A percentile compares a stretch with the other conserved stretches of the same genome.
Conservation (phyloP, 2,888 invertebrate species). For the Imbricaverruca yamaguchii region DNA sequence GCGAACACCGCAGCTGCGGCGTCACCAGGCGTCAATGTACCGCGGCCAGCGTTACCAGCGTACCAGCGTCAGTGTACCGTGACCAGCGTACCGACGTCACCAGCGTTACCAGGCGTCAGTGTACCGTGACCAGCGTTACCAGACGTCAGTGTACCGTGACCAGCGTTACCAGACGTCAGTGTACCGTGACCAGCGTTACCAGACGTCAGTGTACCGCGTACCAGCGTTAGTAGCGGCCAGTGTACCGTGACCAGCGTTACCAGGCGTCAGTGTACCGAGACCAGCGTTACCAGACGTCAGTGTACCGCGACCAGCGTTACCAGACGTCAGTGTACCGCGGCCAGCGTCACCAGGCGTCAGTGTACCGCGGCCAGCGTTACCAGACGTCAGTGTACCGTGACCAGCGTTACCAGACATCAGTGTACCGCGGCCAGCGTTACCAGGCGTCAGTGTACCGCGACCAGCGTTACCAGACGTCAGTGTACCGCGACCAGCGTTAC, state of each 20-base stretch:
- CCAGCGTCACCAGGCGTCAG: not conserved
- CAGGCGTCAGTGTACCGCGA: no score
- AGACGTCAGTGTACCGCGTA: no score
- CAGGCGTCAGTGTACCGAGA: slow-evolving; percentile 27
- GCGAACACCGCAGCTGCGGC: no score
- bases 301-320: slow-evolving; percentile 50
- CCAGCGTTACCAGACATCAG: slow-evolving; percentile 52
- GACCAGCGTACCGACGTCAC: not conserved
- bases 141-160: slow-evolving; percentile 59
- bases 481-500: no score
- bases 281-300: slow-evolving; percentile 63
- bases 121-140: slow-evolving; percentile 51
- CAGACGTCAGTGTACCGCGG: no score
- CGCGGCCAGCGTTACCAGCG: slow-evolving; percentile 51
- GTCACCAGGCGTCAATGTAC: slow-evolving; percentile 24
- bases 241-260: no score
- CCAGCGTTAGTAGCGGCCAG: no score
- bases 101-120: slow-evolving; percentile 66
- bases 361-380: slow-evolving; percentile 44
- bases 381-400: slow-evolving; percentile 70
- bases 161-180: slow-evolving; percentile 46
- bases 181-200: no score
- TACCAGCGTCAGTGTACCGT: no score
- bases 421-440: slow-evolving; percentile 57
- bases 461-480: no score